phyloP scores from a whole-genome alignment of 2,113 vertebrate genomes.

The Eclectus roratus region DNA sequence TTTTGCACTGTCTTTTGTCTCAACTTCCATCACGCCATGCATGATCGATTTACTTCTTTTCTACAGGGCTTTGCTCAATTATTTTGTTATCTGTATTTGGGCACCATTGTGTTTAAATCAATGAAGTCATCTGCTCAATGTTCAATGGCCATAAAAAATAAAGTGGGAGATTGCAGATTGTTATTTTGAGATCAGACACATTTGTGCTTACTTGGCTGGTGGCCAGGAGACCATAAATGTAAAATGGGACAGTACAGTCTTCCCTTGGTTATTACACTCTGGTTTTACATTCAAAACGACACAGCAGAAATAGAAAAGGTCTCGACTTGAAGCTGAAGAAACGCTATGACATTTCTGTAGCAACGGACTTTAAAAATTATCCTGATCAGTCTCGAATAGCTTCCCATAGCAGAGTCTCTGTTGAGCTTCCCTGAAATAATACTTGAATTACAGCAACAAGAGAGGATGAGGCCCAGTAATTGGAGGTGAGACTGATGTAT shows the following conservation, averaged over 20 bases:
- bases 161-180: neutral
- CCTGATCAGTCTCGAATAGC: neutral
- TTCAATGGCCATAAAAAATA: neutral
- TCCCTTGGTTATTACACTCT: neutral
- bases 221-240: neutral
- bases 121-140: neutral
- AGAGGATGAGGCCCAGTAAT: neutral
- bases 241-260: neutral
- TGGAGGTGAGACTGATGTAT: neutral
- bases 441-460: neutral
- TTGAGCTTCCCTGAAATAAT: neutral
- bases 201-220: neutral
- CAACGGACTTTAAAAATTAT: neutral
- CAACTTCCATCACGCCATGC: neutral
- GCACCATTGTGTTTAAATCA: neutral
- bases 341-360: neutral
- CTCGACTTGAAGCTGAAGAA: neutral
- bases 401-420: neutral
- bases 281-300: neutral
- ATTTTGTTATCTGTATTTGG: neutral
- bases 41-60: neutral
- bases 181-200: conserved; percentile 1
- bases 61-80: neutral
- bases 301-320: neutral
- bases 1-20: neutral